A percentile compares a stretch with the other conserved stretches of the same genome.
phyloP scores from a whole-genome alignment of 2,113 vertebrate species.

The Xenopus laevis region DNA sequence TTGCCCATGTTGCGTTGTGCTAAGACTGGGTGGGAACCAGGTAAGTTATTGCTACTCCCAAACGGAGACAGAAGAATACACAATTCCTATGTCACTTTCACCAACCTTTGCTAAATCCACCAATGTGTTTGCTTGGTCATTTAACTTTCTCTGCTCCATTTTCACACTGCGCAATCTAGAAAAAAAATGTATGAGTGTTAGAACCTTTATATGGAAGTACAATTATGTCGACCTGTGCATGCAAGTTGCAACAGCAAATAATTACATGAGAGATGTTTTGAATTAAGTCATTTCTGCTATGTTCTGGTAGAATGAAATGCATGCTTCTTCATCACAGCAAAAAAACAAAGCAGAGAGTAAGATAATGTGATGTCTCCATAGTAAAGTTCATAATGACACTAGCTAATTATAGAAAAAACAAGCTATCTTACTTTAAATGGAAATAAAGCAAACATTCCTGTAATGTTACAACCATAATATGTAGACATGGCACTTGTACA shows the following conservation, averaged over 20 bases:
- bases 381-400: constrained; percentile 57
- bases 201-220: constrained; percentile 21
- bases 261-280: constrained; percentile 77
- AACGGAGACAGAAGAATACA: no score
- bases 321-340: constrained; percentile 77
- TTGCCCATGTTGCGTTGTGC: no score
- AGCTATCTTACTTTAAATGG: constrained; percentile 63
- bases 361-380: constrained; percentile 68
- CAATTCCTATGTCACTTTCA: constrained; percentile 14
- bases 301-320: constrained; percentile 72
- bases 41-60: no score
- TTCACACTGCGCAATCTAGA: constrained; percentile 99
- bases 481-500: constrained; percentile 72
- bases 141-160: constrained; percentile 99
- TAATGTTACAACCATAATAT: constrained; percentile 71
- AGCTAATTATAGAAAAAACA: constrained; percentile 58
- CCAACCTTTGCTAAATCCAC: constrained; percentile 99
- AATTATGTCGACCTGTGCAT: constrained; percentile 62
- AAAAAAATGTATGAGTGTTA: constrained; percentile 69
- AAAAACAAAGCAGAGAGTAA: constrained; percentile 62
- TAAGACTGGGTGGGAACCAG: no score
- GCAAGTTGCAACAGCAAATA: constrained; percentile 74
- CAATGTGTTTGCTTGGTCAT: constrained; percentile 98
- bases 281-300: constrained; percentile 65
- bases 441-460: constrained; percentile 74